phyloP scores from a whole-genome alignment of 92 coral and sea anemone genomes.

The Parazoanthus swiftii region DNA sequence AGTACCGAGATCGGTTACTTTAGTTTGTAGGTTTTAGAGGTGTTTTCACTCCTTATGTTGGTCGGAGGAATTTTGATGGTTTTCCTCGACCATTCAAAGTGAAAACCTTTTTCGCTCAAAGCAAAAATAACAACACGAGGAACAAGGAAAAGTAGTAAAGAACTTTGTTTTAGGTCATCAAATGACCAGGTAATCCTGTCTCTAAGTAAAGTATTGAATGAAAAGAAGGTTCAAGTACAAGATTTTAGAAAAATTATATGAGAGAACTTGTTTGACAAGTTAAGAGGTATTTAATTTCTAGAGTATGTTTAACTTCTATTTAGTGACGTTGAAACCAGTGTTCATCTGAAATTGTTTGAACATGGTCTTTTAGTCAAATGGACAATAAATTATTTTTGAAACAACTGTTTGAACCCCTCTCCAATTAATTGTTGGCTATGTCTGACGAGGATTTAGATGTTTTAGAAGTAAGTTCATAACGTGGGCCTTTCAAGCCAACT shows the following conservation, averaged over 20 bases:
- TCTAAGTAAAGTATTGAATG: not conserved
- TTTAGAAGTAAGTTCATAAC: no score
- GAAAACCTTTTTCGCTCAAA: not conserved
- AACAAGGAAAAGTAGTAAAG: not conserved
- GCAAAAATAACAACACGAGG: not conserved
- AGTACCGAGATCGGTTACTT: no score
- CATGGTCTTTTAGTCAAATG: not conserved
- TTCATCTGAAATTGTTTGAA: not conserved
- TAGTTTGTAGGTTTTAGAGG: not conserved
- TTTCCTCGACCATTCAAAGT: not conserved
- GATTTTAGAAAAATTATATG: not conserved
- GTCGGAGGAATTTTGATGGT: not conserved
- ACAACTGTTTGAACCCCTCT: not conserved
- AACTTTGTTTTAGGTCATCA: constrained; percentile 15
- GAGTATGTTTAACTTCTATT: constrained; percentile 9
- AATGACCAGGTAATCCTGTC: not conserved
- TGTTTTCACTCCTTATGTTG: not conserved
- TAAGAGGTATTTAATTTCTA: constrained; percentile 20
- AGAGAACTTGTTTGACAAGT: not conserved
- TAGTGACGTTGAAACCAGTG: not conserved
- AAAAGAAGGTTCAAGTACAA: not conserved
- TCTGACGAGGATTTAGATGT: not conserved
- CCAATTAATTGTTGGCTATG: not conserved
- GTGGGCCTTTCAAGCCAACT: not conserved
- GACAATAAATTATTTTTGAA: not conserved